These are phyloP conservation scores for Anguilla pacifica DNA, from an alignment of 2,797 vertebrate genomes.

Conservation along the genomic window DNA sequence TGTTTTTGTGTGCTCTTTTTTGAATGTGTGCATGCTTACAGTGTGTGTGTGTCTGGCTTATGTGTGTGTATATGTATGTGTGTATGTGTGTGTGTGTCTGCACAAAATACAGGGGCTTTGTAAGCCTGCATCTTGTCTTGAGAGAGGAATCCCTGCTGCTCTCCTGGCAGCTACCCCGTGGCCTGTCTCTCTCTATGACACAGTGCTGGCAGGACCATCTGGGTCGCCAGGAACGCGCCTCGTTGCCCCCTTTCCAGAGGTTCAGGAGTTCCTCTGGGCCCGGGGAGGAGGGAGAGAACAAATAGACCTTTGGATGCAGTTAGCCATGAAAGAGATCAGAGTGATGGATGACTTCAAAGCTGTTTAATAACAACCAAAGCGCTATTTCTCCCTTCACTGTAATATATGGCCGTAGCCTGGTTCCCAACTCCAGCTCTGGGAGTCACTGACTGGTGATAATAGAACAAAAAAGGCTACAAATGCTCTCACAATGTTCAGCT, in stretches of 20 bases:
- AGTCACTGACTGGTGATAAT: constrained; percentile 11
- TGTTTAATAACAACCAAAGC: constrained; percentile 25
- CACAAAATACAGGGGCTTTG: background rate
- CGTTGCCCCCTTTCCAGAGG: background rate
- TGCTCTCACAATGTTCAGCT: constrained; percentile 22
- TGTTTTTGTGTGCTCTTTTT: background rate
- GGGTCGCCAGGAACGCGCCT: background rate
- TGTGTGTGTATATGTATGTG: background rate
- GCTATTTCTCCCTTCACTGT: background rate
- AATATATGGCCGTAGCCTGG: constrained; percentile 27
- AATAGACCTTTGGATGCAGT: constrained; percentile 21
- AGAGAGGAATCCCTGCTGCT: constrained; percentile 7
- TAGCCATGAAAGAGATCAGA: constrained; percentile 32
- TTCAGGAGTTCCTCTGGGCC: constrained; percentile 2
- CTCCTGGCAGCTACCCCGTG: background rate
- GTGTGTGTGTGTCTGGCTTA: background rate
- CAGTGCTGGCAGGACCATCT: background rate
- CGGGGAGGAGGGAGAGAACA: constrained; percentile 13
- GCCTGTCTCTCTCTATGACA: background rate
- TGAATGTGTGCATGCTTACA: background rate
- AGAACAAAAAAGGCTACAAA: constrained; percentile 27
- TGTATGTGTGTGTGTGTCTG: background rate
- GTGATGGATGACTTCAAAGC: constrained; percentile 30
- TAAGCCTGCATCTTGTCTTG: background rate
- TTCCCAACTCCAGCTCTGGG: constrained; percentile 4